phyloP scores from a whole-genome alignment of 2,797 vertebrate species.

The Todus mexicanus region DNA sequence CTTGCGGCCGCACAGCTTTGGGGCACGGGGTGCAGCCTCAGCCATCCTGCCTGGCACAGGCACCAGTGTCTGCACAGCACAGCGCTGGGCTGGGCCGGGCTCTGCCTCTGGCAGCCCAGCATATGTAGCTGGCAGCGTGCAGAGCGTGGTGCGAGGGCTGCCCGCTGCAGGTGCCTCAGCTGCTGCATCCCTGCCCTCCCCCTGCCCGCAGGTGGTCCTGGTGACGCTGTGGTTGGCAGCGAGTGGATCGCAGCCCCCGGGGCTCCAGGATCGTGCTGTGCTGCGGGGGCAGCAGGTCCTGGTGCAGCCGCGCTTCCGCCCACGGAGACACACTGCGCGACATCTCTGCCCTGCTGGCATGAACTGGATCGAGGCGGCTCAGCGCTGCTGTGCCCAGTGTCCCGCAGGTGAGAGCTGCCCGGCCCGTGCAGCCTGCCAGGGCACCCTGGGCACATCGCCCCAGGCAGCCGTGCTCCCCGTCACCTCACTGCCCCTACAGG shows the following conservation, averaged over 20 bases:
- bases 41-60: background rate
- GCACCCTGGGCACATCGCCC: background rate
- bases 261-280: rapidly evolving
- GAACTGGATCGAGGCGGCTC: background rate
- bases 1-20: background rate
- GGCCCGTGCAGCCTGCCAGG: rapidly evolving
- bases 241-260: background rate
- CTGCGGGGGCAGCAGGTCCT: rapidly evolving
- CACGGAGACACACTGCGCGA: background rate
- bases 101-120: background rate
- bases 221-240: background rate
- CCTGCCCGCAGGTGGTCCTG: background rate
- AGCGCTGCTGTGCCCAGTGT: slow-evolving; percentile 13
- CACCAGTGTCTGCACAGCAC: rapidly evolving
- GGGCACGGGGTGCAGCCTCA: background rate
- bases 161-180: rapidly evolving
- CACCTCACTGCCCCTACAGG: slow-evolving; percentile 18
- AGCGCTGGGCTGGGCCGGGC: rapidly evolving
- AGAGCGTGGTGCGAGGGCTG: background rate
- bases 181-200: background rate
- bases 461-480: background rate
- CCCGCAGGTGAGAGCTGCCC: slow-evolving; percentile 56
- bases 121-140: background rate
- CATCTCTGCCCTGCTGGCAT: rapidly evolving
- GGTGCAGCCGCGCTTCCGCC: background rate